Evolutionary conservation across 2,888 invertebrate species (phyloP), one percentile per base, ranked within the genome.

Genomic region (Watsonalla cultraria): DNA sequence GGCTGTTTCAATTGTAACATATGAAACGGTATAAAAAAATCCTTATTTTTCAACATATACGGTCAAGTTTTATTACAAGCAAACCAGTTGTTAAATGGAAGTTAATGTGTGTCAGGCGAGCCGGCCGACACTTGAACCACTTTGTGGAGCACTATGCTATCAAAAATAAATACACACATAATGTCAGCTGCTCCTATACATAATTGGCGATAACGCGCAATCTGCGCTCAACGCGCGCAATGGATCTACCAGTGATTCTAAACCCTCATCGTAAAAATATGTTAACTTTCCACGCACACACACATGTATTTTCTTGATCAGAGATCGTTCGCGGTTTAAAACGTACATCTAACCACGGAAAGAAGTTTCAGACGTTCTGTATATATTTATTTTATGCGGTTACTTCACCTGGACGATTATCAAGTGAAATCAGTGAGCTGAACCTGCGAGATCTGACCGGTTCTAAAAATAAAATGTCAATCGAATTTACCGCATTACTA

Each of bases 31-130:
- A 11, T 11, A 11, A 8, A 42, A n/a, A 42, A 11, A 42, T 42
- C 11, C 42, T 42, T 47, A 48, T 55, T 51, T 52, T 14, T 39
- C n/a, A n/a, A 13, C 35, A 35, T 52, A 56, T 58, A 59, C 54
- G 45, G 51, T 42, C 47, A 49, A 24, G 54, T 50, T 56, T 65
- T 62, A 60, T 58, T 57, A 58, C 57, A 51, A 60, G 58, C 65
- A 60, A 61, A 68, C 68, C 61, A 66, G 65, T 65, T 59, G 51
- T 57, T 52, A 64, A 67, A 69, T 67, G 59, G 53, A 64, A 51
- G 61, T 66, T 70, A 72, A 75, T 75, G 74, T 76, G 55, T 74
- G 77, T 71, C 72, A 67, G 62, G 74, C 78, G 68, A 73, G 63
- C 78, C 74, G 62, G 42, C 42, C 42, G 42, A 37, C 42, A 42